A percentile compares a stretch with the other conserved stretches of the same genome.
Evolutionary conservation across 2,797 vertebrate species (phyloP).

Genomic region (Chelmon rostratus): DNA sequence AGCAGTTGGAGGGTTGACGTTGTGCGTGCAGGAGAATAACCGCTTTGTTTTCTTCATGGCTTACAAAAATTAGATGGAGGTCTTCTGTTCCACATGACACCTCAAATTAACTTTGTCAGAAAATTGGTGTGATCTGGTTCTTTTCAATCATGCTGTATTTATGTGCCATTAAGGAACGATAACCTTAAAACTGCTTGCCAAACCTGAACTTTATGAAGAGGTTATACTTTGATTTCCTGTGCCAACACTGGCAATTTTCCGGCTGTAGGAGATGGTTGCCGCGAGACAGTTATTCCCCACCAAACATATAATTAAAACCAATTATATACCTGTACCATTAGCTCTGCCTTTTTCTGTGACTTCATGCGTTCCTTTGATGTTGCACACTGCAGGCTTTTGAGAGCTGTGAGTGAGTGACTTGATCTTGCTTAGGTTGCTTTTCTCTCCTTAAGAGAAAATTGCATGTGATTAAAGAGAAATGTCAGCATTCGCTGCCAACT

Average conservation of each 20-base stretch:
- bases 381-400: conserved; percentile 32
- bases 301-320: conserved; percentile 65
- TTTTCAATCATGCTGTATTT: conserved; percentile 20
- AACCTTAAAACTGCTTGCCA: conserved; percentile 18
- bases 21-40: conserved; percentile 31
- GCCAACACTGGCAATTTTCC: conserved; percentile 9
- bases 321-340: conserved; percentile 57
- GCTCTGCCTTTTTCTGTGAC: conserved; percentile 46
- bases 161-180: conserved; percentile 31
- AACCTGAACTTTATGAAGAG: conserved; percentile 27
- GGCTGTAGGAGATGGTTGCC: conserved; percentile 22
- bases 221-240: conserved; percentile 43
- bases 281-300: conserved; percentile 30
- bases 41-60: conserved; percentile 34
- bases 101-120: conserved; percentile 41
- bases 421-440: conserved; percentile 59
- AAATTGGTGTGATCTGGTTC: conserved; percentile 17
- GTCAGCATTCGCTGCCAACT: conserved; percentile 52
- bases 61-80: conserved; percentile 24
- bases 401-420: conserved; percentile 53
- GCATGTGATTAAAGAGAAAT: conserved; percentile 59
- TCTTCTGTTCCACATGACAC: conserved; percentile 14
- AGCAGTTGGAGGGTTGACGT: conserved; percentile 1
- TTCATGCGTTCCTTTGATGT: conserved; percentile 57
- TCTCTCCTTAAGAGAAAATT: conserved; percentile 66